phyloP scores from a whole-genome alignment of 2,888 invertebrate genomes.

The Polia nebulosa region DNA sequence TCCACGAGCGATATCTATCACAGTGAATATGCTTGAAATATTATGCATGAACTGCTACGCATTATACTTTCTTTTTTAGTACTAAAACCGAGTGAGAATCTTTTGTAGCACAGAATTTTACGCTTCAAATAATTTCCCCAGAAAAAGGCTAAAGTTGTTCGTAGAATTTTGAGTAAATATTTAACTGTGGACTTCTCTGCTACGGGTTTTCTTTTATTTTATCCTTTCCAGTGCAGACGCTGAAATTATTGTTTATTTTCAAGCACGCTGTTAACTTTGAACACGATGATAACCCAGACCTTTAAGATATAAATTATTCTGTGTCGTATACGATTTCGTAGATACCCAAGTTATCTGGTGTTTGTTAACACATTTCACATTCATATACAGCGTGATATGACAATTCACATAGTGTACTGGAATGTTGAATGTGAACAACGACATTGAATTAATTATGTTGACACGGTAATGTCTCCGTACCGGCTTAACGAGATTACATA shows the following conservation, averaged over 20 bases:
- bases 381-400: constrained; percentile 49
- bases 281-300: constrained; percentile 68
- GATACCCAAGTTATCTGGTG: constrained; percentile 61
- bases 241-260: constrained; percentile 32
- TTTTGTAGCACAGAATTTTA: neutral
- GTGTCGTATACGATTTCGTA: constrained; percentile 56
- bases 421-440: constrained; percentile 55
- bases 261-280: constrained; percentile 11
- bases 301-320: constrained; percentile 56
- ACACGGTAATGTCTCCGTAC: constrained; percentile 54
- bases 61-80: neutral
- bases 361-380: constrained; percentile 59
- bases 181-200: neutral
- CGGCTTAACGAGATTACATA: constrained; percentile 46
- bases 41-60: constrained; percentile 4
- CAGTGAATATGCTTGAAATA: neutral
- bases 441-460: constrained; percentile 61
- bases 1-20: neutral
- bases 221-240: neutral
- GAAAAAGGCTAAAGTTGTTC: neutral
- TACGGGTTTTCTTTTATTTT: neutral
- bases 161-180: constrained; percentile 14
- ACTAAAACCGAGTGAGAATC: neutral
- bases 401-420: constrained; percentile 27
- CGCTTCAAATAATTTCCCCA: neutral